phyloP scores from a whole-genome alignment of 2,113 vertebrate species.

The Indicator maculatus region DNA sequence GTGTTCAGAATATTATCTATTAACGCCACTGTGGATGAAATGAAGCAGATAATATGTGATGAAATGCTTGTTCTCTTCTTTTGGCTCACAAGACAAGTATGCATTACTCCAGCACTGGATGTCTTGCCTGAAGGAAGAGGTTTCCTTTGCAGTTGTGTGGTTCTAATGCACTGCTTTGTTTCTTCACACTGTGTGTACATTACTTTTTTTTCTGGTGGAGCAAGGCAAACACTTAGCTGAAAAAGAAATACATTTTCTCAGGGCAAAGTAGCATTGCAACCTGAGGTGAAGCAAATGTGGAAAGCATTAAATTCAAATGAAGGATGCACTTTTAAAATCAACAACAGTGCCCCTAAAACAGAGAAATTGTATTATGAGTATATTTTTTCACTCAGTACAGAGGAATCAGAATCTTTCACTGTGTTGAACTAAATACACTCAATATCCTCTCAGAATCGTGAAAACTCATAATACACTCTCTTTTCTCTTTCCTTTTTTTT shows the following conservation, averaged over 20 bases:
- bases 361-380: not conserved
- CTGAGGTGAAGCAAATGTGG: not conserved
- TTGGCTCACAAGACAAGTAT: constrained; percentile 45
- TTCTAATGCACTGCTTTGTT: not conserved
- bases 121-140: constrained; percentile 31
- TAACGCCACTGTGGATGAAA: constrained; percentile 64
- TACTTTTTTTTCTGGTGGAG: not conserved
- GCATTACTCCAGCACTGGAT: not conserved
- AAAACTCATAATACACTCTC: not conserved
- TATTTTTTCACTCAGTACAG: not conserved
- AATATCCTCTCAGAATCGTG: not conserved
- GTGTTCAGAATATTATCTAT: constrained; percentile 61
- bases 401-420: not conserved
- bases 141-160: not conserved
- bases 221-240: not conserved
- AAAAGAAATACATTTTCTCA: not conserved
- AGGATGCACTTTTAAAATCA: not conserved
- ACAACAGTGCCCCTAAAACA: not conserved
- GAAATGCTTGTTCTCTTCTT: constrained; percentile 66
- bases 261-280: not conserved
- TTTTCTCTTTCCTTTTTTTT: not conserved
- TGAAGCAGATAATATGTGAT: constrained; percentile 69
- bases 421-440: not conserved
- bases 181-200: not conserved
- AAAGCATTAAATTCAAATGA: not conserved